Percentiles rank a stretch among this genome's conserved stretches.
Conservation (phyloP, 2,113 vertebrate species). For the Odobenus rosmarus region DNA sequence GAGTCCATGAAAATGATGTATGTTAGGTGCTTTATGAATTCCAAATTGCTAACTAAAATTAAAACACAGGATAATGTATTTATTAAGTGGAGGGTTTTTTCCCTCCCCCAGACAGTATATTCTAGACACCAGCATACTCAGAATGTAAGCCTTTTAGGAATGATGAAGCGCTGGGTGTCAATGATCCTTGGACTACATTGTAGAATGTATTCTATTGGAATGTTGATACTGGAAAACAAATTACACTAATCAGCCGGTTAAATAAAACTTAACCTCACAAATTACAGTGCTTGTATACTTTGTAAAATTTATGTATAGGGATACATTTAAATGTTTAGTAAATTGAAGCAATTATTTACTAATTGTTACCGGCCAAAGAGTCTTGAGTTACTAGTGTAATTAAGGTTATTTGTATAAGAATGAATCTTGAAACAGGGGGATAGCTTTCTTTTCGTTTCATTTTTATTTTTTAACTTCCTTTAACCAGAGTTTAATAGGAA, state of each 20-base stretch:
- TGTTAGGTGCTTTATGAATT: conserved; percentile 7
- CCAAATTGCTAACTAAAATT: conserved; percentile 40
- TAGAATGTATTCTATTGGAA: conserved; percentile 3
- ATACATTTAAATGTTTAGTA: conserved; percentile 62
- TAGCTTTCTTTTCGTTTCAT: neutral
- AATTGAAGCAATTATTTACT: conserved; percentile 63
- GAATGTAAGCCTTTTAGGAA: conserved; percentile 38
- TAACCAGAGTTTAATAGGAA: neutral
- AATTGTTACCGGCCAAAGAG: conserved; percentile 56
- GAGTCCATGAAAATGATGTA: neutral
- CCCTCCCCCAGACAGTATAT: neutral
- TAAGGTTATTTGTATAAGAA: conserved; percentile 43
- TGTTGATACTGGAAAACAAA: conserved; percentile 60
- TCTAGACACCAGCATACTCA: neutral
- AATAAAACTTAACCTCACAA: conserved; percentile 51
- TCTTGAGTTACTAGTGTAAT: conserved; percentile 56
- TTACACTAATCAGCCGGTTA: conserved; percentile 58
- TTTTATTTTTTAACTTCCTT: conserved; percentile 40
- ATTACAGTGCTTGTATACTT: neutral
- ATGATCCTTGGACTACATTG: neutral
- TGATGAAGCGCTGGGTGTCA: neutral
- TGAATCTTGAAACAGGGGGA: neutral
- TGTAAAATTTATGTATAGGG: conserved; percentile 25
- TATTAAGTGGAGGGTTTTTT: neutral
- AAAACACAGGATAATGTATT: neutral